A percentile compares a stretch with the other conserved stretches of the same genome.
These are phyloP conservation scores for Pheosia gnoma DNA, from an alignment of 2,888 invertebrate genomes.

Conservation along the genomic window DNA sequence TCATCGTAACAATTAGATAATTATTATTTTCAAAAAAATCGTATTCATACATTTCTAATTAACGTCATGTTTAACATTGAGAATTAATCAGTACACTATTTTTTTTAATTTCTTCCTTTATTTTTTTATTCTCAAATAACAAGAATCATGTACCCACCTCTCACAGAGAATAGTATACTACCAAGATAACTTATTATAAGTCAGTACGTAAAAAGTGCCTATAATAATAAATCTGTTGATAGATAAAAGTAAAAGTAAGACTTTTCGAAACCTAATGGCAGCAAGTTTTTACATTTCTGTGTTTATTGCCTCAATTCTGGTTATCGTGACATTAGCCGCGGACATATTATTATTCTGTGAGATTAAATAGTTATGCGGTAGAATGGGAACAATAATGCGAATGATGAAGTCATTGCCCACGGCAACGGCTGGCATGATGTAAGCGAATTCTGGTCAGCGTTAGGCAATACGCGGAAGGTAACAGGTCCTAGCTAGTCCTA, in stretches of 20 bases:
- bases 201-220: too few species aligned
- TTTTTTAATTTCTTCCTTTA: too few species aligned
- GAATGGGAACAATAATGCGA: conserved; percentile 41
- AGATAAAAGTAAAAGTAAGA: background rate
- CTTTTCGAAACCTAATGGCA: background rate
- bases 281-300: background rate
- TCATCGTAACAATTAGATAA: too few species aligned
- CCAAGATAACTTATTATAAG: too few species aligned
- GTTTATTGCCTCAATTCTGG: background rate
- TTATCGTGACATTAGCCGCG: background rate
- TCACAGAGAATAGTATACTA: too few species aligned
- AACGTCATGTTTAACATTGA: too few species aligned
- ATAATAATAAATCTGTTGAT: background rate
- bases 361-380: conserved; percentile 8
- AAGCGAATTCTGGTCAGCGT: conserved; percentile 31
- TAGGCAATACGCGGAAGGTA: conserved; percentile 18
- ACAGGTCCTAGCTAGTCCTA: conserved; percentile 26
- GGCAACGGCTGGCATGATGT: conserved; percentile 35
- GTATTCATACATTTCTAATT: too few species aligned
- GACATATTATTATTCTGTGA: background rate
- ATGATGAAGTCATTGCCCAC: conserved; percentile 51
- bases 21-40: too few species aligned
- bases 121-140: too few species aligned
- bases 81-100: too few species aligned
- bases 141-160: too few species aligned